These are phyloP conservation scores for Portunus trituberculatus DNA, from an alignment of 1,140 invertebrate species.

Conservation along the genomic window DNA sequence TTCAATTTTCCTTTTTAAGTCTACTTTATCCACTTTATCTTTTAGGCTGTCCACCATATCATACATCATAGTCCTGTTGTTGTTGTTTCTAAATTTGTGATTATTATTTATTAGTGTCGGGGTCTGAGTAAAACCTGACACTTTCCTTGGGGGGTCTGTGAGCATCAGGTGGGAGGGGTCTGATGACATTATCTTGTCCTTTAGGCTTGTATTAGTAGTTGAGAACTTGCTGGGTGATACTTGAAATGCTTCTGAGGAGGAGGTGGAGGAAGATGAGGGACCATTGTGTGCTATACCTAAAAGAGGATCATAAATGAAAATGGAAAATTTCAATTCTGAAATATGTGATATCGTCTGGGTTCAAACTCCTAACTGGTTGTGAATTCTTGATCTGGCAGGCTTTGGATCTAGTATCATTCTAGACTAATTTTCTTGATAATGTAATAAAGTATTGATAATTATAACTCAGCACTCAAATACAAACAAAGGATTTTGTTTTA, in stretches of 20 bases:
- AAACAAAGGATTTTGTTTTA: no score
- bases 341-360: no score
- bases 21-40: neutral
- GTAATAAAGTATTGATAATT: no score
- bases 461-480: no score
- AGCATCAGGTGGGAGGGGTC: neutral
- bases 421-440: no score
- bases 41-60: neutral
- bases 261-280: neutral
- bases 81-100: neutral
- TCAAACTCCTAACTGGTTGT: no score
- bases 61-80: conserved; percentile 9
- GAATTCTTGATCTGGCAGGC: no score
- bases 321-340: no score
- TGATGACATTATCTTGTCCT: neutral
- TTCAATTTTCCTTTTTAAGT: neutral
- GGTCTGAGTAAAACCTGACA: neutral
- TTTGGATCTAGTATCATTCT: no score
- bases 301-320: neutral
- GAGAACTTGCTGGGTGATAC: neutral
- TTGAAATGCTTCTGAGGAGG: neutral
- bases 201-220: neutral
- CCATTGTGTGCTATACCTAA: neutral
- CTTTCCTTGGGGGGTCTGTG: neutral
- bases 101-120: neutral